Percentiles rank a stretch among this genome's conserved stretches.
Conservation (phyloP, 2,113 vertebrate genomes). For the Chloebia gouldiae region DNA sequence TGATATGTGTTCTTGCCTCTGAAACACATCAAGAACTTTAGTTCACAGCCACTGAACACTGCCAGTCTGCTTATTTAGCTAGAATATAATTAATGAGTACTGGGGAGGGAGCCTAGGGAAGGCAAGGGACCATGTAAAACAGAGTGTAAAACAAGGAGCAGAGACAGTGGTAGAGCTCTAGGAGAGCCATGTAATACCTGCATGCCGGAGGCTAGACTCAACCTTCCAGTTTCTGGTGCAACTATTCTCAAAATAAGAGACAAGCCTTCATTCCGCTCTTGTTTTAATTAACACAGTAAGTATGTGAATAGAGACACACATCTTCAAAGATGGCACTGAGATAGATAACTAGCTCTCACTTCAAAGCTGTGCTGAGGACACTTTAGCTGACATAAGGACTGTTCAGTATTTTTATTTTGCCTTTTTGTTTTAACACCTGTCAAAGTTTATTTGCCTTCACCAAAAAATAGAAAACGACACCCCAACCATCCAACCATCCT, state of each 20-base stretch:
- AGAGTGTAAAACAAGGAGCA: background rate
- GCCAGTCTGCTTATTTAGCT: conserved; percentile 27
- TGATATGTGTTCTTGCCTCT: conserved; percentile 15
- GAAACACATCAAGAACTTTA: conserved; percentile 26
- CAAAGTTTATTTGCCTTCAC: background rate
- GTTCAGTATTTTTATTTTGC: background rate
- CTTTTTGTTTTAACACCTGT: background rate
- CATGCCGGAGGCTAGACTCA: background rate
- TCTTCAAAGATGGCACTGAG: background rate
- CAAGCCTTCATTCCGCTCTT: background rate
- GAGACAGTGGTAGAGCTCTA: background rate
- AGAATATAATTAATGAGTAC: background rate
- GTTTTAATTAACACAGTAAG: background rate
- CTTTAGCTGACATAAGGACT: background rate
- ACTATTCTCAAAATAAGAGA: background rate
- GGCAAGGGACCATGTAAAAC: background rate
- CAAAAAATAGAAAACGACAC: background rate
- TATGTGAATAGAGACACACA: background rate
- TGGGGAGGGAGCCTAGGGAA: background rate
- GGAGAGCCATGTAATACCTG: background rate
- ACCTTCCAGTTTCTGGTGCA: conserved; percentile 13
- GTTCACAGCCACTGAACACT: conserved; percentile 16
- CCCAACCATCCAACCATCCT: background rate
- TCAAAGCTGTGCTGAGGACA: background rate
- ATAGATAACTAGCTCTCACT: background rate